Evolutionary conservation across 2,797 vertebrate species (phyloP), one percentile per base, ranked within the genome.

Genomic region (Psittacula derbiana): DNA sequence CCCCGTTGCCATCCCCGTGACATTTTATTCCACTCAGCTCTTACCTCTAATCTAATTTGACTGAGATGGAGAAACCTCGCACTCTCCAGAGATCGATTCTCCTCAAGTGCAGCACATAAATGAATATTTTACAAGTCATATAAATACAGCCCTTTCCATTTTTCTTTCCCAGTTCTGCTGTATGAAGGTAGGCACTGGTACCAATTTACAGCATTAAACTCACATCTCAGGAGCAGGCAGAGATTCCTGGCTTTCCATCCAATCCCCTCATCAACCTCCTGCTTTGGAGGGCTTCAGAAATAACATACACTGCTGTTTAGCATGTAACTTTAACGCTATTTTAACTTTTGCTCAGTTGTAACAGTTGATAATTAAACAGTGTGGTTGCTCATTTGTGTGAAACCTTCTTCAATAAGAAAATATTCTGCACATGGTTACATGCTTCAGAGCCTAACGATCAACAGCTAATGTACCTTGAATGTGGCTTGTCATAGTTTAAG

Each of bases 61-160:
- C 92, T 94, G 94, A 90, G 94, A 82, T 94, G 74, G 41, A 95
- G 94, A 33, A 92, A 87, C 66, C 94, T 94, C 43, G 14, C 5
- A 13, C 92, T 94, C 94, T 94, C 88, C 24, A 52, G 94, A 95
- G 95, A 96, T 95, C 36, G 36, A 97, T 93, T 90, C 70, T 93
- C 70, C 71, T 79, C 50, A 13, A 95, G 93, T 25, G 2, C 90
- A 79, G 93, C 88, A 82, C 80, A 73, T 73, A 66, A 92, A 96
- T 97, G 88, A 95, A 94, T 97, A 92, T 94, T 95, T 95, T 85
- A 97, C 78, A 92, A 93, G 92, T 46, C 71, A 17, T 58, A 95
- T 31, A 93, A 92, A 88, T 36, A 80, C 90, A 94, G 78, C 31
- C 55, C 55, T 92, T 84, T 88, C 90, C 67, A 88, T 95, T 95